Percentiles rank a stretch among this genome's conserved stretches.
Conservation (phyloP, 2,797 vertebrate species). For the Phoebastria nigripes region DNA sequence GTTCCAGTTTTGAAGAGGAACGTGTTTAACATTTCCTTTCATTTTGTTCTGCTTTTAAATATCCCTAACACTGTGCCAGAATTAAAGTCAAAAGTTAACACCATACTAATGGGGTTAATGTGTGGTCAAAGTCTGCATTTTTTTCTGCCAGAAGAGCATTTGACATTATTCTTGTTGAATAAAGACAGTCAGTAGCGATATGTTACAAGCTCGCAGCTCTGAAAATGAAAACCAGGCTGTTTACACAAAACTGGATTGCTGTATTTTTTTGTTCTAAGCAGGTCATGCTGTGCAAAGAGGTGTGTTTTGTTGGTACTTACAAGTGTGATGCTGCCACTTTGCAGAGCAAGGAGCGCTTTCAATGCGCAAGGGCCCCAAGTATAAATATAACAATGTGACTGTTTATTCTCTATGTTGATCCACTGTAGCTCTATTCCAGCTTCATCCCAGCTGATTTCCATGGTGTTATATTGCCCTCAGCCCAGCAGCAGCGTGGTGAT, state of each 20-base stretch:
- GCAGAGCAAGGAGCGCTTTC: neutral
- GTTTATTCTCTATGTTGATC: neutral
- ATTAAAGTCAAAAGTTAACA: conserved; percentile 60
- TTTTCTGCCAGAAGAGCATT: conserved; percentile 37
- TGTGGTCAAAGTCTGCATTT: conserved; percentile 43
- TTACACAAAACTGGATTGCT: neutral
- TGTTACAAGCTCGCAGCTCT: neutral
- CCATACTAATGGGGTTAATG: conserved; percentile 59
- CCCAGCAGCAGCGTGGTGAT: neutral
- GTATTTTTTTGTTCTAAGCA: neutral
- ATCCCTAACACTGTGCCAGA: conserved; percentile 24
- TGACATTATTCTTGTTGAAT: conserved; percentile 25
- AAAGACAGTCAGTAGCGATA: neutral
- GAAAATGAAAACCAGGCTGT: neutral
- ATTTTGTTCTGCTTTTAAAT: conserved; percentile 55
- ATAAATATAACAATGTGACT: neutral
- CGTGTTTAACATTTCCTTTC: conserved; percentile 32
- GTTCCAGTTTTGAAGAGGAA: neutral
- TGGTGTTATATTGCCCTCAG: fast-evolving
- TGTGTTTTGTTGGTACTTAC: neutral
- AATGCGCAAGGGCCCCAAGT: neutral
- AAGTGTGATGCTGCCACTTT: neutral
- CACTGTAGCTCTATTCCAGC: neutral
- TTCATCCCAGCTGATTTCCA: neutral
- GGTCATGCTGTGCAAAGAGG: neutral